Conservation (phyloP, 2,797 vertebrate genomes). For the Crocidura indochinensis region DNA sequence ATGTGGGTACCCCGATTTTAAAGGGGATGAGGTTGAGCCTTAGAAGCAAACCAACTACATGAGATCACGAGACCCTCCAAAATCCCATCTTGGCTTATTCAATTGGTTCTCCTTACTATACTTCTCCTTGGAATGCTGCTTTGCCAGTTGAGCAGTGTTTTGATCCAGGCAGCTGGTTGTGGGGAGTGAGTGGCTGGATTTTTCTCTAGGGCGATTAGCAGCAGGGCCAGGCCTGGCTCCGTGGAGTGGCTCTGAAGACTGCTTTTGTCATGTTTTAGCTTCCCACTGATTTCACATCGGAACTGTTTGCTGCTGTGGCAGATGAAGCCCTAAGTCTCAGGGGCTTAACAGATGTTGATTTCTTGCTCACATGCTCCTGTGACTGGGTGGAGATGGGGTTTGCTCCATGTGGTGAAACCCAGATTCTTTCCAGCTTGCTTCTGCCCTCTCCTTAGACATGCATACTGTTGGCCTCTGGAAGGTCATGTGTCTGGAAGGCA, state of each 20-base stretch:
- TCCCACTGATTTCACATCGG: slow-evolving; percentile 28
- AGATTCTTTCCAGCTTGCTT: neutral
- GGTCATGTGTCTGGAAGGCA: too few relatives aligned
- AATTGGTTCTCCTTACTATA: too few relatives aligned
- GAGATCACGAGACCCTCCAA: neutral
- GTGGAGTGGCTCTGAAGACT: neutral
- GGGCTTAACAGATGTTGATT: slow-evolving; percentile 23
- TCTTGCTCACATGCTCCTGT: slow-evolving; percentile 19
- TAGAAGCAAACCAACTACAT: neutral
- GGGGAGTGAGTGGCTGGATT: slow-evolving; percentile 48
- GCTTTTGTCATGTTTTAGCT: slow-evolving; percentile 41
- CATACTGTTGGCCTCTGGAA: too few relatives aligned
- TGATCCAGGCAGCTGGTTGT: slow-evolving; percentile 16
- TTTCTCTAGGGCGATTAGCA: slow-evolving; percentile 32
- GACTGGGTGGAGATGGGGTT: neutral
- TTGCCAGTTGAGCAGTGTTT: slow-evolving; percentile 30
- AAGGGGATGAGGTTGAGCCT: slow-evolving; percentile 1
- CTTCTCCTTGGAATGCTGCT: too few relatives aligned
- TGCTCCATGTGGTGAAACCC: neutral
- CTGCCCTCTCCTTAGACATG: too few relatives aligned
- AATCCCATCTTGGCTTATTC: too few relatives aligned
- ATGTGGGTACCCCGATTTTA: neutral
- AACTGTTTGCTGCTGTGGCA: slow-evolving; percentile 9
- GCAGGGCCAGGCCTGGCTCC: slow-evolving; percentile 11
- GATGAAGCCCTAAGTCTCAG: neutral